phyloP scores from a whole-genome alignment of 2,113 vertebrate species.

The Marmota monax region DNA sequence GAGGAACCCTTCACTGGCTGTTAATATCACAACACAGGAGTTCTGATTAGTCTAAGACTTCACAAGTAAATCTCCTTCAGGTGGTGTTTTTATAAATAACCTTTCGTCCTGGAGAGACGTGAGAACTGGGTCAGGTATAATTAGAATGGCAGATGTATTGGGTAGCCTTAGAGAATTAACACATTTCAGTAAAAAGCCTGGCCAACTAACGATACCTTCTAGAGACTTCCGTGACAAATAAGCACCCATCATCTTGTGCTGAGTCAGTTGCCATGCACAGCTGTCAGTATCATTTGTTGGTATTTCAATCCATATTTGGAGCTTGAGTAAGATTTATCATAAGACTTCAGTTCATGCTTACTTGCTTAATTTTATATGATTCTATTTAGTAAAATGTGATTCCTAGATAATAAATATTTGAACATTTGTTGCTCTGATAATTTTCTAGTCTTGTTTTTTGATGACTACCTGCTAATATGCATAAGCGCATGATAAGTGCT shows the following conservation, averaged over 20 bases:
- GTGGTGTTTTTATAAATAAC: constrained; percentile 53
- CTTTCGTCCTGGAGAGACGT: not conserved
- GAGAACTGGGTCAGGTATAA: constrained; percentile 57
- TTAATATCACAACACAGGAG: not conserved
- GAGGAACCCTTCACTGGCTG: not conserved
- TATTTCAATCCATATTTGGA: constrained; percentile 26
- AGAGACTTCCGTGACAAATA: constrained; percentile 29
- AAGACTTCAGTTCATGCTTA: not conserved
- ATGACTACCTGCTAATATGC: not conserved
- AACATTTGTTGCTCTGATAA: constrained; percentile 29
- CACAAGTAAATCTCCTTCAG: not conserved
- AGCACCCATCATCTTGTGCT: not conserved
- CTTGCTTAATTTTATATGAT: constrained; percentile 42
- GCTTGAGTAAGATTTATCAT: constrained; percentile 46
- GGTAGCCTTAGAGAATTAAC: constrained; percentile 32
- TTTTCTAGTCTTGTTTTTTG: not conserved
- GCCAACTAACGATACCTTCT: not conserved
- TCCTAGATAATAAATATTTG: constrained; percentile 52
- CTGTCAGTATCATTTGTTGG: constrained; percentile 57
- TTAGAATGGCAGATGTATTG: constrained; percentile 40
- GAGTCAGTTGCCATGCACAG: constrained; percentile 5
- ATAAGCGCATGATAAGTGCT: not conserved
- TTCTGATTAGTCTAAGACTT: not conserved
- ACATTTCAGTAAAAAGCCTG: not conserved
- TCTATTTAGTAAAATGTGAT: constrained; percentile 44